phyloP scores from a whole-genome alignment of 2,113 vertebrate species.

The Ailurus styani region DNA sequence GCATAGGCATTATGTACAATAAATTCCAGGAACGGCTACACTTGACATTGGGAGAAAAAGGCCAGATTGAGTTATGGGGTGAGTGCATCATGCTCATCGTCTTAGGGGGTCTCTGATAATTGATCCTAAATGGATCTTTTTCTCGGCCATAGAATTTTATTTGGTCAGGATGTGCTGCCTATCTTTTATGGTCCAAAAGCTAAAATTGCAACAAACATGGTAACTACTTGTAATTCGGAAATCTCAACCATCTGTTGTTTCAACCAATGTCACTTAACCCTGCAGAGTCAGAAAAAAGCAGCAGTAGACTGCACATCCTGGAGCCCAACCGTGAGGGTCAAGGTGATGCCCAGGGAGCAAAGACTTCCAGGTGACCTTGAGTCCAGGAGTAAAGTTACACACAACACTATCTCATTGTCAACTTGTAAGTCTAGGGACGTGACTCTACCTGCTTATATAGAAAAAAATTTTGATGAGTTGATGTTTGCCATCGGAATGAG shows the following conservation, averaged over 20 bases:
- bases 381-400: neutral
- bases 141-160: neutral
- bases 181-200: neutral
- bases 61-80: neutral
- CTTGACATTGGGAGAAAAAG: neutral
- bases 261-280: neutral
- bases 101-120: neutral
- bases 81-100: neutral
- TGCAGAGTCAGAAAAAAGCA: neutral
- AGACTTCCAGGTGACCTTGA: neutral
- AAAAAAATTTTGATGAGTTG: neutral
- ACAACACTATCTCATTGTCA: neutral
- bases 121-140: neutral
- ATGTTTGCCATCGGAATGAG: neutral
- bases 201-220: neutral
- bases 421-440: neutral
- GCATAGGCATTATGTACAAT: neutral
- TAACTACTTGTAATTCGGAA: neutral
- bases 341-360: neutral
- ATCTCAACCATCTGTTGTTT: neutral
- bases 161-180: conserved; percentile 11
- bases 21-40: neutral
- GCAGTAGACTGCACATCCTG: neutral
- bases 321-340: neutral
- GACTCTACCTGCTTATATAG: neutral